Base-by-base conservation (phyloP, 2,797 vertebrate genomes). In the Taeniopygia guttata region DNA sequence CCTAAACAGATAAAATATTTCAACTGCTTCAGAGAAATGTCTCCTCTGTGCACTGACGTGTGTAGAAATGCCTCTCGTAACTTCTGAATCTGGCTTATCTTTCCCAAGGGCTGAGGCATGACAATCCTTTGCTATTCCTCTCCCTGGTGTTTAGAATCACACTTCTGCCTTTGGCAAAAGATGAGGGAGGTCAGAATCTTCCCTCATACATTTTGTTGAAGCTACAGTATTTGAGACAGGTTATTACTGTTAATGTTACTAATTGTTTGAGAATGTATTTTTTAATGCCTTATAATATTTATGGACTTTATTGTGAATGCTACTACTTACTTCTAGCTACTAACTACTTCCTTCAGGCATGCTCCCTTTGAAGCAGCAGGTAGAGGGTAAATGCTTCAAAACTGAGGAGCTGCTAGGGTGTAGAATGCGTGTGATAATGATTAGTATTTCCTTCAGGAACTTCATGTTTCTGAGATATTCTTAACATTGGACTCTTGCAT, bases 81-180 rank as follows among this genome's bases (percentile, higher is more conserved):
- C 87, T 94, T 89, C 70, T 93, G 89, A 84, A 93, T 75, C 69
- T 73, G 73, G 55, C 79, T 92, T 89, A 85, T 89, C 87, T 89
- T 91, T 84, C 79, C 79, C 79, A 93, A 85, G 87, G 51, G 76
- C 69, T 32, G 5, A 80, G 55, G 69, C 54, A 86, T 5, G 43
- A 89, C 16, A 2, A 16, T 48, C 45, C 84, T 46, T 54, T 0
- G 8, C 63, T 89, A 25, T 86, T 94, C 58, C 87, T 89, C 87
- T 73, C 69, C 79, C 68, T 48, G 25, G 13, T 59, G 63, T 62
- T 89, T 68, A 56, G 22, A 70, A 64, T 0, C 0, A 6, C 72
- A 46, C 12, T 70, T 83, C 62, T 92, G 55, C 36, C 49, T 63
- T 76, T 77, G 42, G 21, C 32, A 58, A 66, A 72, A 64, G 30